Evolutionary conservation across 2,888 invertebrate species (phyloP), one percentile per base, ranked within the genome.

Genomic region (Agrochola lota): DNA sequence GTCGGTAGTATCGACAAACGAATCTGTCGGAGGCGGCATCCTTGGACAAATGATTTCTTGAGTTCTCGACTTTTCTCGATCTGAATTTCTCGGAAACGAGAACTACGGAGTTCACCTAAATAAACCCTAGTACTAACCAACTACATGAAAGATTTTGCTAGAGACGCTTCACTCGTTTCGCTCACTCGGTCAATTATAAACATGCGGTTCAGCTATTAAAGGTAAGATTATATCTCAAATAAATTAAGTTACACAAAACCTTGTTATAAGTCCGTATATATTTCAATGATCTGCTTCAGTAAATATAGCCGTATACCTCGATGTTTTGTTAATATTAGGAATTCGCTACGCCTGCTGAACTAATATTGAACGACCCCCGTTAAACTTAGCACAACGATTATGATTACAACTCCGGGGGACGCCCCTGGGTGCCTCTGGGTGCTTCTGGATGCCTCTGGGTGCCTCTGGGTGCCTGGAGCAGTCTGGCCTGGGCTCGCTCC

Each of bases 281-380:
- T 63, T 74, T 63, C 20, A 81, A 55, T 75, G 0, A 52, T 69
- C 35, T 20, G 59, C 59, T 59, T 80, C 52, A 69, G 49, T 64
- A 30, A 81, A 64, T 15, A 35, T 23, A 80, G 30, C 3, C 46
- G 15, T 30, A 2, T 60, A 17, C 20, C 43, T 52, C 35, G n/a
- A 26, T 49, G 63, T 81, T 81, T 52, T 68, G 67, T 73, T 67
- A 67, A 62, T 62, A 67, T 79, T 80, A 40, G 15, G 40, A 75
- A 59, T 68, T 15, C 72, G 30, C 30, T n/a, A 15, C 59, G 75
- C 64, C 20, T 12, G 26, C 63, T 69, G 20, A 59, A 64, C 63
- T 69, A 52, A 69, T 80, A 59, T 55, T 81, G 75, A 49, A 64
- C 12, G 68, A 75, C 7, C 62, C 66, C 63, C 23, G 43, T 43